These are phyloP conservation scores for Leucophenga maculata DNA, from an alignment of 2,888 invertebrate species.

Conservation along the genomic window DNA sequence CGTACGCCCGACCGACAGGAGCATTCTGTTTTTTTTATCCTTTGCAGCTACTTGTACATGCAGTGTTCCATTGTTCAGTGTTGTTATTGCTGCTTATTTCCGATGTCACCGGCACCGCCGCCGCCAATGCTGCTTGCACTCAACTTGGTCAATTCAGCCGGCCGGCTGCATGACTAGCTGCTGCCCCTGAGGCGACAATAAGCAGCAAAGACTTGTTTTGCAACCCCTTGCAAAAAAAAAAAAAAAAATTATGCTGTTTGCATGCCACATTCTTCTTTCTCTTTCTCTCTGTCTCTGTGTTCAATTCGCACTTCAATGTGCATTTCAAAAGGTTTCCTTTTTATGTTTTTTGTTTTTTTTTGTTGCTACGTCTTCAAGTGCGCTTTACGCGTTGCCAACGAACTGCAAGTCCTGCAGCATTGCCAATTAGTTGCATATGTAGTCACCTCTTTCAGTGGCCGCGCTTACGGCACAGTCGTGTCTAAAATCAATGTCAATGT, in stretches of 20 bases:
- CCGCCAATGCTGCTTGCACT: conserved; percentile 5
- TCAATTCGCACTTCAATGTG: background rate
- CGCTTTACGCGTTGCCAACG: conserved; percentile 34
- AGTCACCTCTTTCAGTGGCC: background rate
- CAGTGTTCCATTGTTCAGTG: background rate
- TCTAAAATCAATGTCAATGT: background rate
- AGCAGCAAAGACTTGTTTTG: conserved; percentile 11
- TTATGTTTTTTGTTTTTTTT: background rate
- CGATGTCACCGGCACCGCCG: background rate
- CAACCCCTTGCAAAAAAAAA: background rate
- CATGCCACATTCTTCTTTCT: background rate
- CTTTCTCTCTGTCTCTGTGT: background rate
- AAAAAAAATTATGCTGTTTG: background rate
- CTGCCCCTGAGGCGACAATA: conserved; percentile 12
- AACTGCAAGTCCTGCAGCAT: conserved; percentile 37
- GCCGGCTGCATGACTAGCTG: no score
- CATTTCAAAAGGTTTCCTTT: background rate
- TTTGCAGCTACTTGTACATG: background rate
- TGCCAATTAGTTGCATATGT: background rate
- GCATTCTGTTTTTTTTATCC: background rate
- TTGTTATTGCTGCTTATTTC: conserved; percentile 5
- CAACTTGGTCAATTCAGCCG: background rate
- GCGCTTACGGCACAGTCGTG: background rate
- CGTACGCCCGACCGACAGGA: background rate
- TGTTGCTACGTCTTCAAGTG: background rate